phyloP scores from a whole-genome alignment of 1,140 invertebrate genomes.

The Papilio polytes region DNA sequence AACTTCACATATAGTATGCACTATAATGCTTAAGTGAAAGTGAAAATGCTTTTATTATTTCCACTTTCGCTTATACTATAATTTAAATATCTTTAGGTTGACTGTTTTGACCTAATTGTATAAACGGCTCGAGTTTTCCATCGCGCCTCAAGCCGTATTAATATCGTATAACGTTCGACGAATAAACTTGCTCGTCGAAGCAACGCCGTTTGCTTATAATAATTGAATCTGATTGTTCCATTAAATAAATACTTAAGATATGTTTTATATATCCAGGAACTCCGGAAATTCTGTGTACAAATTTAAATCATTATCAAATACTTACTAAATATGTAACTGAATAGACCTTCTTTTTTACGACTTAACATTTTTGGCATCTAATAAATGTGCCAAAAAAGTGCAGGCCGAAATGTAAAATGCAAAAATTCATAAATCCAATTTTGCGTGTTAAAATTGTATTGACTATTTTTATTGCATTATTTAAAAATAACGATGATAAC shows the following conservation, averaged over 20 bases:
- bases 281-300: not conserved
- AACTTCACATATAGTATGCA: not conserved
- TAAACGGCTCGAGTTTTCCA: not conserved
- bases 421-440: too few species aligned
- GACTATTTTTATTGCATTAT: too few species aligned
- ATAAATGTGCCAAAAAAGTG: too few species aligned
- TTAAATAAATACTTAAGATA: not conserved
- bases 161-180: not conserved
- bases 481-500: too few species aligned
- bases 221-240: conserved; percentile 1
- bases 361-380: too few species aligned
- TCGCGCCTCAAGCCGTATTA: not conserved
- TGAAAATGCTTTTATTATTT: not conserved
- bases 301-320: too few species aligned
- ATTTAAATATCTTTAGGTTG: not conserved
- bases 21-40: not conserved
- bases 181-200: not conserved
- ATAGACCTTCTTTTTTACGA: too few species aligned
- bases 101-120: not conserved
- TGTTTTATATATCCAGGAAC: not conserved
- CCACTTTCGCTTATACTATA: not conserved
- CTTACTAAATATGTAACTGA: too few species aligned
- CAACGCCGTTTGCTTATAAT: not conserved
- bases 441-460: too few species aligned
- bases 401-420: too few species aligned